Percentiles rank a stretch among this genome's conserved stretches.
phyloP scores from a whole-genome alignment of 2,797 vertebrate species.

The Trachops cirrhosus region DNA sequence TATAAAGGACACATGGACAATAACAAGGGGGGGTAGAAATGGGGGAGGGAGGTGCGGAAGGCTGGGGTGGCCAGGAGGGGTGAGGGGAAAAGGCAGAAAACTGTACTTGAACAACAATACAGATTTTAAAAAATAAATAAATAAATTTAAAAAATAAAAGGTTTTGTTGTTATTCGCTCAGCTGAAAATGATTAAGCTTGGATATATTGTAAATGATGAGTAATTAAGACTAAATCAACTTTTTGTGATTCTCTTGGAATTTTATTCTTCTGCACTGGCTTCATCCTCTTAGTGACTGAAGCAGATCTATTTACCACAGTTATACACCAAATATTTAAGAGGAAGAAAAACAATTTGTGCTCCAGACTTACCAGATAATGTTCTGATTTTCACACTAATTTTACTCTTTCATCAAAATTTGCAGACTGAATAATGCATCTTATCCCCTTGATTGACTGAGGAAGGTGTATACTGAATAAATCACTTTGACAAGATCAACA shows the following conservation, averaged over 20 bases:
- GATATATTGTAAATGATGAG: background rate
- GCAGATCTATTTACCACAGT: background rate
- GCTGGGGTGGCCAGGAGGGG: no score
- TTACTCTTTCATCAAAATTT: background rate
- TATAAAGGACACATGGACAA: no score
- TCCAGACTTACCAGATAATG: background rate
- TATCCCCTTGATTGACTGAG: background rate
- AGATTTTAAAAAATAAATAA: no score
- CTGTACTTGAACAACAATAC: no score
- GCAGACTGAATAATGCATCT: background rate
- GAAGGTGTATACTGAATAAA: background rate
- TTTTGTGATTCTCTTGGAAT: background rate
- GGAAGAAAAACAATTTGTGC: background rate
- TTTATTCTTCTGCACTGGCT: background rate
- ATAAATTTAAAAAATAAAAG: background rate
- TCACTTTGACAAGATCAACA: background rate
- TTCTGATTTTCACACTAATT: background rate
- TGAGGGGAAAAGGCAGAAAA: no score
- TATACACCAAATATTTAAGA: background rate
- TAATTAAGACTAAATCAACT: background rate
- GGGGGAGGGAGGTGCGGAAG: no score
- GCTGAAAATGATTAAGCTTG: background rate
- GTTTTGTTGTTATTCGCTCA: background rate
- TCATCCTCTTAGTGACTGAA: background rate
- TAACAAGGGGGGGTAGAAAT: no score